These are phyloP conservation scores for Neomicropteryx cornuta DNA, from an alignment of 1,140 invertebrate genomes.

Conservation along the genomic window DNA sequence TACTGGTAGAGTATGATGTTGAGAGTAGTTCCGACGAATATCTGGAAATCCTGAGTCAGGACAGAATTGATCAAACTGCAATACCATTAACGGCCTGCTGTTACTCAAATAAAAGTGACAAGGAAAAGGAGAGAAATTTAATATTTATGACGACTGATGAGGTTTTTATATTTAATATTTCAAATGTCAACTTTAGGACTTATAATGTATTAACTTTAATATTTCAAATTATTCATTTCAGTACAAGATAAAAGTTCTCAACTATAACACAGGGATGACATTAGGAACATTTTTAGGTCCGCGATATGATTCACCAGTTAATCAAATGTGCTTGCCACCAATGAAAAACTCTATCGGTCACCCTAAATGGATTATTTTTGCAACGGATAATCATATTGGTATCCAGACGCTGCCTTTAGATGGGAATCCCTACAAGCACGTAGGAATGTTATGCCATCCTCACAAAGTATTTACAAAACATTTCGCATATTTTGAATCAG, in stretches of 20 bases:
- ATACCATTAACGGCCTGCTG: conserved; percentile 41
- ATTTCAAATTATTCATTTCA: conserved; percentile 31
- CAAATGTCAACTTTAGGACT: neutral
- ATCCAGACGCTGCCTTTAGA: conserved; percentile 54
- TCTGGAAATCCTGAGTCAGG: conserved; percentile 25
- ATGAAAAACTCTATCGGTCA: conserved; percentile 16
- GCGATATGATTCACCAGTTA: conserved; percentile 46
- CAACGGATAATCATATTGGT: conserved; percentile 52
- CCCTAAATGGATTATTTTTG: conserved; percentile 46
- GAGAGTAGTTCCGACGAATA: conserved; percentile 34
- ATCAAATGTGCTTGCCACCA: conserved; percentile 37
- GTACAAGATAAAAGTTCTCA: conserved; percentile 58
- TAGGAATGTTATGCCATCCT: conserved; percentile 55
- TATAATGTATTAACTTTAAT: neutral
- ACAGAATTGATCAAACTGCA: conserved; percentile 49
- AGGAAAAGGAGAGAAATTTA: conserved; percentile 14
- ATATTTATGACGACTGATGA: conserved; percentile 38
- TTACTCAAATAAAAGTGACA: conserved; percentile 24
- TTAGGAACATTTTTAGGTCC: conserved; percentile 53
- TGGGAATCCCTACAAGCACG: conserved; percentile 61
- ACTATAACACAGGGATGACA: conserved; percentile 48
- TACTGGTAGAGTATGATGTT: conserved; percentile 60
- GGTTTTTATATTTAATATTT: conserved; percentile 19
- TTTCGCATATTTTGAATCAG: too few relatives aligned
- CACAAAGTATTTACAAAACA: conserved; percentile 33